Evolutionary conservation across 2,113 vertebrate species (phyloP).

Genomic region (Amphiprion percula): DNA sequence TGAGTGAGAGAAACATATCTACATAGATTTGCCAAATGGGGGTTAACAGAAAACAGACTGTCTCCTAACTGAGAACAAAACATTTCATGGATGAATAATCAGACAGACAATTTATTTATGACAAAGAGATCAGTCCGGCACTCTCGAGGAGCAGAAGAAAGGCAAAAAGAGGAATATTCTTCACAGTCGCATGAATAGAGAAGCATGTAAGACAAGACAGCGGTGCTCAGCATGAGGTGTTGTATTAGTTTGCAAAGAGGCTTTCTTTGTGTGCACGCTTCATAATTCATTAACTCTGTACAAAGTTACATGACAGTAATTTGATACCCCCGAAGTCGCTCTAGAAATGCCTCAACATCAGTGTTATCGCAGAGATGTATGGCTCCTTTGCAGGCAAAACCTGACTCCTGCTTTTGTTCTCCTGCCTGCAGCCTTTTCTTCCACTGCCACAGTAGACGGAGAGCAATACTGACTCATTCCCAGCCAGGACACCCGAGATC

Average conservation of each 20-base stretch:
- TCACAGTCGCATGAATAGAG: constrained; percentile 50
- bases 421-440: constrained; percentile 39
- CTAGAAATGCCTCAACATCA: constrained; percentile 22
- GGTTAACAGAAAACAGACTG: constrained; percentile 5
- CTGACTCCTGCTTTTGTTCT: constrained; percentile 60
- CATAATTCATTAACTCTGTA: constrained; percentile 51
- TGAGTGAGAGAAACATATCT: background rate
- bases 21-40: constrained; percentile 10
- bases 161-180: constrained; percentile 40
- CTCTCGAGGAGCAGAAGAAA: constrained; percentile 30
- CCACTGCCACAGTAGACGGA: constrained; percentile 35
- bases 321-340: constrained; percentile 36
- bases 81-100: constrained; percentile 42
- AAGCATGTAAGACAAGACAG: constrained; percentile 38
- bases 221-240: constrained; percentile 36
- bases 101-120: constrained; percentile 27
- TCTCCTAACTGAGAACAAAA: constrained; percentile 42
- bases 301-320: constrained; percentile 51
- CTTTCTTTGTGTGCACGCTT: constrained; percentile 52
- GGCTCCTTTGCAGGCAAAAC: constrained; percentile 35
- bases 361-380: constrained; percentile 54
- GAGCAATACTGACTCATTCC: constrained; percentile 36
- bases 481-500: constrained; percentile 36
- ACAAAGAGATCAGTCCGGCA: constrained; percentile 22
- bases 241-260: constrained; percentile 42